phyloP scores from a whole-genome alignment of 2,888 invertebrate species.

The Coelopa pilipes region DNA sequence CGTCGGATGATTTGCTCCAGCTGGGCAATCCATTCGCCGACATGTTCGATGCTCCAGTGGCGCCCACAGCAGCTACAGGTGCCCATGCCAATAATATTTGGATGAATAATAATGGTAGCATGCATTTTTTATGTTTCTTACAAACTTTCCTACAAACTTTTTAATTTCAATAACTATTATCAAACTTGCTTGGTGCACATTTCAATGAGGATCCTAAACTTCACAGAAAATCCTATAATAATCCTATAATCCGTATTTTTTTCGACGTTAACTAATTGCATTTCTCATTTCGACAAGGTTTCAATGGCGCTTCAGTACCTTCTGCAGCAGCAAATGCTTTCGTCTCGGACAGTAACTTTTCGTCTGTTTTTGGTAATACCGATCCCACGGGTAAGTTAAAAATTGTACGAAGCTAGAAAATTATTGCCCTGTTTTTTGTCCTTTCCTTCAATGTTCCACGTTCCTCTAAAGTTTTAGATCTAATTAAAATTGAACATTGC shows the following conservation, averaged over 20 bases:
- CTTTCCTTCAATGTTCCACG: constrained; percentile 17
- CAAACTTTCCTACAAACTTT: constrained; percentile 38
- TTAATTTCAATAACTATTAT: constrained; percentile 5
- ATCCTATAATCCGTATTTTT: not conserved
- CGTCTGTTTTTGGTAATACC: constrained; percentile 85
- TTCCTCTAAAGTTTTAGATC: not conserved
- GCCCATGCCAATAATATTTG: constrained; percentile 68
- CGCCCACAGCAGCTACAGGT: constrained; percentile 61
- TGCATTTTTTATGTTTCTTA: constrained; percentile 57
- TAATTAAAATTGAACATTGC: not conserved
- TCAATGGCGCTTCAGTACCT: constrained; percentile 65
- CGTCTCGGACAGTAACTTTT: constrained; percentile 88
- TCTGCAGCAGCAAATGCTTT: constrained; percentile 71
- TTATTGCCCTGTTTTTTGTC: not conserved
- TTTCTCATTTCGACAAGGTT: constrained; percentile 58
- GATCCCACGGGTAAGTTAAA: constrained; percentile 74
- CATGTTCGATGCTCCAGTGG: constrained; percentile 83
- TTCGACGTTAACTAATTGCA: not conserved
- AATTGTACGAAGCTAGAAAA: constrained; percentile 1
- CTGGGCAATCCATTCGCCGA: constrained; percentile 93
- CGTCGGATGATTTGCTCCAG: constrained; percentile 89
- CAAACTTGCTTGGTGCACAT: not conserved
- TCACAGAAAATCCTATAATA: not conserved
- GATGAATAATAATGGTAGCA: constrained; percentile 69
- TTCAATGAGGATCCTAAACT: not conserved